Percentiles rank a stretch among this genome's conserved stretches.
Evolutionary conservation across 1,140 invertebrate genomes (phyloP).

Genomic region (Phymorhynchus buccinoides): DNA sequence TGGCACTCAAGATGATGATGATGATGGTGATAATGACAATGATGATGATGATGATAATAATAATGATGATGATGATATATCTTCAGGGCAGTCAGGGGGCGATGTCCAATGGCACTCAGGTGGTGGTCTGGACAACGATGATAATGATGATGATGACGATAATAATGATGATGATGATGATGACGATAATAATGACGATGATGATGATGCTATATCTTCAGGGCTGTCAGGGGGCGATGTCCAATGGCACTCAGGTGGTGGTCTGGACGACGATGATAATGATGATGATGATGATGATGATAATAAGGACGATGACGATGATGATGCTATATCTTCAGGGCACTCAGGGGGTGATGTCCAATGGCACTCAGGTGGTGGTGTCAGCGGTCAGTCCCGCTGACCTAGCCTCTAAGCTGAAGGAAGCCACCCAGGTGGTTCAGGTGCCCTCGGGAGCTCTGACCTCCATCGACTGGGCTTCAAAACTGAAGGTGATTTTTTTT

Average conservation of each 20-base stretch:
- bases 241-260: neutral
- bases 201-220: neutral
- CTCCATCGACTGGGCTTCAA: constrained; percentile 65
- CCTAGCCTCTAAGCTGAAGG: constrained; percentile 67
- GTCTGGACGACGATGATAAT: too few species aligned
- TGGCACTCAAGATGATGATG: too few species aligned
- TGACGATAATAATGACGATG: too few species aligned
- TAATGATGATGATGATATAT: too few species aligned
- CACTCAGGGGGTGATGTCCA: constrained; percentile 43
- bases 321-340: neutral
- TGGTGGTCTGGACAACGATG: too few species aligned
- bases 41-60: too few species aligned
- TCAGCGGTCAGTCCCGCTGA: constrained; percentile 58
- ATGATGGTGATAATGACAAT: too few species aligned
- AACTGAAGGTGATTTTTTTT: constrained; percentile 60
- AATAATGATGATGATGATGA: neutral
- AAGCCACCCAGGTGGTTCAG: constrained; percentile 64
- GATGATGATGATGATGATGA: too few species aligned
- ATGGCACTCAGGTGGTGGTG: constrained; percentile 53
- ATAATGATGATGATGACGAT: too few species aligned
- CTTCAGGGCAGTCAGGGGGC: too few species aligned
- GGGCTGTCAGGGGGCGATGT: constrained; percentile 31
- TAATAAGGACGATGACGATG: neutral
- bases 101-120: too few species aligned
- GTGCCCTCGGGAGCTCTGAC: constrained; percentile 58